A percentile compares a stretch with the other conserved stretches of the same genome.
phyloP scores from a whole-genome alignment of 2,113 vertebrate species.

The Takifugu flavidus region DNA sequence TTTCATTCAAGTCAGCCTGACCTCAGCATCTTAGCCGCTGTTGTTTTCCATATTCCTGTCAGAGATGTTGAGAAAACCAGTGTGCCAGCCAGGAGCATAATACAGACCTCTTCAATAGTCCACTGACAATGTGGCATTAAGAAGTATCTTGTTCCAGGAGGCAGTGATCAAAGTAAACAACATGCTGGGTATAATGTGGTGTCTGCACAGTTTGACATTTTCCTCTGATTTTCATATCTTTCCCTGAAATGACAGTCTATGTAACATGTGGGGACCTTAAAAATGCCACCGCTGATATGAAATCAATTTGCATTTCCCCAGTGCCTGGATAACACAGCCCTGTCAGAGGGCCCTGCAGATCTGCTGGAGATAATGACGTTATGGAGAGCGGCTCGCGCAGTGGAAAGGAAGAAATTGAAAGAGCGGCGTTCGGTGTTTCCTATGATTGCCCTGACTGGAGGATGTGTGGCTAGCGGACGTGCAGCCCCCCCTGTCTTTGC shows the following conservation, averaged over 20 bases:
- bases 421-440: slow-evolving; percentile 75
- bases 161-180: slow-evolving; percentile 72
- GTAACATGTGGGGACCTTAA: slow-evolving; percentile 73
- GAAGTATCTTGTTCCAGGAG: slow-evolving; percentile 64
- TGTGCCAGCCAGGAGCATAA: slow-evolving; percentile 37
- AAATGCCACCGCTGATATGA: slow-evolving; percentile 80
- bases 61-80: slow-evolving; percentile 22
- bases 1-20: slow-evolving; percentile 3
- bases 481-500: slow-evolving; percentile 62
- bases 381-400: slow-evolving; percentile 60
- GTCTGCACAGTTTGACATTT: slow-evolving; percentile 76
- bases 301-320: slow-evolving; percentile 83
- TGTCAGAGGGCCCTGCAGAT: slow-evolving; percentile 77
- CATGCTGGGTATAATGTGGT: slow-evolving; percentile 59
- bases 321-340: slow-evolving; percentile 74
- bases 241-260: slow-evolving; percentile 73
- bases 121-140: slow-evolving; percentile 65
- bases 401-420: slow-evolving; percentile 73
- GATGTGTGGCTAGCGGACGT: slow-evolving; percentile 62
- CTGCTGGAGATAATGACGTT: slow-evolving; percentile 77
- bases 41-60: slow-evolving; percentile 1
- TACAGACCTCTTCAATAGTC: slow-evolving; percentile 46
- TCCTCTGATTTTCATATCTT: slow-evolving; percentile 75
- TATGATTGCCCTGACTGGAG: slow-evolving; percentile 73
- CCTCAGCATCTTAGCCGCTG: neutral